Evolutionary conservation across 1,140 invertebrate species (phyloP), one percentile per base, ranked within the genome.

Genomic region (Caenorhabditis latens): DNA sequence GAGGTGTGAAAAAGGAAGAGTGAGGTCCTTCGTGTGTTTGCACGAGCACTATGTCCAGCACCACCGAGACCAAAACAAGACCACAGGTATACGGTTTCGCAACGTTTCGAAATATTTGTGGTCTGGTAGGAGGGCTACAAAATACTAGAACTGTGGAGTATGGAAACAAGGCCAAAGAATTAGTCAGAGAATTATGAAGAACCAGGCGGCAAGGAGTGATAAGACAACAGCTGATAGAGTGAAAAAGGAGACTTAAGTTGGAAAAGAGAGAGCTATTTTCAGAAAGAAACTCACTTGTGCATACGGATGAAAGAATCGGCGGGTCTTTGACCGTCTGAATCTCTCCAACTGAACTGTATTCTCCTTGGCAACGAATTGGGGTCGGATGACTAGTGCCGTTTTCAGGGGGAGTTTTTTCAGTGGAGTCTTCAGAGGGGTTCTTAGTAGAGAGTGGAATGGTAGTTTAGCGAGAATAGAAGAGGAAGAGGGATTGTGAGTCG

Each of bases 251-350:
- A 65, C 50, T 21, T 48, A 50, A 24, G 42, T 55, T 58, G 46
- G 4, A 53, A 24, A 84, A 84, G 13, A 21, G 13, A 21, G n/a
- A 19, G 24, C 48, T 24, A 58, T 16, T 50, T 13, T 67, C 9
- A 40, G 13, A 53, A 63, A 32, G 32, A 32, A 63, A 79, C 71
- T 32, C 40, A 79, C 71, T 57, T 85, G 86, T 48, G 86, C 86
- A 65, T 88, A 88, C 11, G 87, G 87, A 32, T 85, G 87, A 53
- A 88, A 88, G 84, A 88, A 88, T 57, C 87, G 61, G 6, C 87
- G 40, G 43, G 87, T 88, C 65, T 67, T 84, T n/a, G 83, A 84
- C 16, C 84, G n/a, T 32, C 84, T 40, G 84, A 88, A 88, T 46
- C 67, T 43, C 14, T 84, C 83, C 82, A 88, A 61, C 53, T 53